Conservation (phyloP, 2,888 invertebrate species). For the Noctua janthe region DNA sequence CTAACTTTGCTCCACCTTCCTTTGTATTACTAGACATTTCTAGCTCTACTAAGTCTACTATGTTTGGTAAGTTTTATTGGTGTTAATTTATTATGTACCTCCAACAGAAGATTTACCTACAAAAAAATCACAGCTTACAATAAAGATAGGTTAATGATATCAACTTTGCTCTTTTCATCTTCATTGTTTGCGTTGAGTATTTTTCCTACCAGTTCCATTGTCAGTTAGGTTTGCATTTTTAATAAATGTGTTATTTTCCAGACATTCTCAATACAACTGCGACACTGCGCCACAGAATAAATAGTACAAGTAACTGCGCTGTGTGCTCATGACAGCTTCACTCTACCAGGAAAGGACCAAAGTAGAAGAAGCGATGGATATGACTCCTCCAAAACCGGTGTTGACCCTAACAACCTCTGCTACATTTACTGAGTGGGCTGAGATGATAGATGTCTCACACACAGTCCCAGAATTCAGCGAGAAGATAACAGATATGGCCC, state of each 20-base stretch:
- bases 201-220: not conserved
- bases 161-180: not conserved
- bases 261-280: slow-evolving; percentile 77
- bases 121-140: too few species aligned
- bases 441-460: not conserved
- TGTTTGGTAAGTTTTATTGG: not conserved
- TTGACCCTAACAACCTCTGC: slow-evolving; percentile 92
- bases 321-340: slow-evolving; percentile 90
- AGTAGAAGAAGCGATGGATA: slow-evolving; percentile 91
- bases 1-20: not conserved
- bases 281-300: too few species aligned
- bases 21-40: not conserved
- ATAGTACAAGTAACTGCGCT: slow-evolving; percentile 76
- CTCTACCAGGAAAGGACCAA: slow-evolving; percentile 87
- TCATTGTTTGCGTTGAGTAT: too few species aligned
- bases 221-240: too few species aligned
- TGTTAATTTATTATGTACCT: too few species aligned
- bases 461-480: slow-evolving; percentile 92
- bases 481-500: slow-evolving; percentile 95
- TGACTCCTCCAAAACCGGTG: slow-evolving; percentile 89
- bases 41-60: not conserved
- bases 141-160: too few species aligned
- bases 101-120: not conserved
- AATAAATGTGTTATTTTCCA: slow-evolving; percentile 70
- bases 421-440: slow-evolving; percentile 71